phyloP scores from a whole-genome alignment of 2,888 invertebrate species.

The Leucoptera coffeella region DNA sequence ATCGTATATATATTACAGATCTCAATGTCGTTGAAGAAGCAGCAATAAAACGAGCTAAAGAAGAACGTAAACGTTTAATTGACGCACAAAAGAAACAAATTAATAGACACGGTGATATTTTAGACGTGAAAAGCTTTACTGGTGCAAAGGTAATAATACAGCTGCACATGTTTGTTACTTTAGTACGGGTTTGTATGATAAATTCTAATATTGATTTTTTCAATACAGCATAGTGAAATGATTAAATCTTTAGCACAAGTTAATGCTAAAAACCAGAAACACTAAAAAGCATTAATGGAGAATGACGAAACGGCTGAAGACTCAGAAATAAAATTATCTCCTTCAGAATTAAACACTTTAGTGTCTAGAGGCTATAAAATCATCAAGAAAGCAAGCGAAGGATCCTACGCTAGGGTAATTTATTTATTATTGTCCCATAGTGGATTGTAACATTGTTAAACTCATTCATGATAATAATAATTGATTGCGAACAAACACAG shows the following conservation, averaged over 20 bases:
- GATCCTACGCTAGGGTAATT: constrained; percentile 68
- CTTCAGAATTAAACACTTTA: constrained; percentile 59
- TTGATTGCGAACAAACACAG: too few species aligned
- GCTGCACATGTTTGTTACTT: too few species aligned
- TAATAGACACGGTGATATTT: constrained; percentile 29
- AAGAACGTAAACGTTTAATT: constrained; percentile 30
- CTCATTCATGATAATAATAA: too few species aligned
- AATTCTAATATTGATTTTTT: too few species aligned
- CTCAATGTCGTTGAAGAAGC: constrained; percentile 55
- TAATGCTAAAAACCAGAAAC: too few species aligned
- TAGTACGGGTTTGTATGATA: too few species aligned
- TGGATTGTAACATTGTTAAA: too few species aligned
- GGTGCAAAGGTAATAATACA: too few species aligned
- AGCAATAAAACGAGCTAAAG: constrained; percentile 54
- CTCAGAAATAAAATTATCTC: constrained; percentile 38
- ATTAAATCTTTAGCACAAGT: constrained; percentile 34
- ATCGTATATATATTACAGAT: too few species aligned
- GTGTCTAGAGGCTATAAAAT: constrained; percentile 59
- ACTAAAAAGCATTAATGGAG: constrained; percentile 25
- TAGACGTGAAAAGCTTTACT: too few species aligned
- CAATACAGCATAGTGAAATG: constrained; percentile 44
- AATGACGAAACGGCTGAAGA: constrained; percentile 18
- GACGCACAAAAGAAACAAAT: constrained; percentile 15
- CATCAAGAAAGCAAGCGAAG: constrained; percentile 63
- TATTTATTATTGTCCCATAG: background rate